These are phyloP conservation scores for Willowsia nigromaculata DNA, from an alignment of 2,888 invertebrate genomes.

Conservation along the genomic window DNA sequence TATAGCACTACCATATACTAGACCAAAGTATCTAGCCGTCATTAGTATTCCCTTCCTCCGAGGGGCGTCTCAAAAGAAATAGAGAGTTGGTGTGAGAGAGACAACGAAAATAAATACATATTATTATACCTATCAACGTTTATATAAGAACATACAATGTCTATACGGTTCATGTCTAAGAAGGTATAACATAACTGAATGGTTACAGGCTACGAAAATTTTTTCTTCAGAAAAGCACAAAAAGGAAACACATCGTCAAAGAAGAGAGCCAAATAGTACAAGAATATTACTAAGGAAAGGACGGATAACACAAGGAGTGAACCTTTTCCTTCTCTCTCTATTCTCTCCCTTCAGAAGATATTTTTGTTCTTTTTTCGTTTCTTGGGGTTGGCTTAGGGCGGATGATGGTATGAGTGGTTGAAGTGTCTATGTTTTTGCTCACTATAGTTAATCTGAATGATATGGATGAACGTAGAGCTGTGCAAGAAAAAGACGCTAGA, in stretches of 20 bases:
- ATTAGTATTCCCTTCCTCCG: slow-evolving; percentile 65
- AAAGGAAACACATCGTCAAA: slow-evolving; percentile 14
- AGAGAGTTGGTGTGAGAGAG: background rate
- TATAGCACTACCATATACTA: background rate
- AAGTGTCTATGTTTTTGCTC: background rate
- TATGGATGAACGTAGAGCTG: background rate
- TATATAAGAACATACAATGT: background rate
- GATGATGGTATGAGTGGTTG: slow-evolving; percentile 32
- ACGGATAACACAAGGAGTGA: slow-evolving; percentile 17
- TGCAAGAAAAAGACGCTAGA: background rate
- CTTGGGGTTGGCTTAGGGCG: slow-evolving; percentile 40
- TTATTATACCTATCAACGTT: background rate
- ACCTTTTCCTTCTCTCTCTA: slow-evolving; percentile 1
- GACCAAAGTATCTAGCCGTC: slow-evolving; percentile 41
- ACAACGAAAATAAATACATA: background rate
- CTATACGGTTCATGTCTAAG: too few relatives aligned
- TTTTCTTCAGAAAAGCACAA: background rate
- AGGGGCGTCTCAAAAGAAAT: slow-evolving; percentile 55
- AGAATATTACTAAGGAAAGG: slow-evolving; percentile 24
- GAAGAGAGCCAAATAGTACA: slow-evolving; percentile 23
- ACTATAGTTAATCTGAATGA: slow-evolving; percentile 37
- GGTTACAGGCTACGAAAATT: slow-evolving; percentile 9
- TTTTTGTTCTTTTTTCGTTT: slow-evolving; percentile 8
- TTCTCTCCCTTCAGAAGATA: slow-evolving; percentile 12
- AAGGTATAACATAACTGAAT: slow-evolving; percentile 1